Percentiles rank a stretch among this genome's conserved stretches.
Conservation (phyloP, 2,113 vertebrate genomes). For the Sorex araneus region DNA sequence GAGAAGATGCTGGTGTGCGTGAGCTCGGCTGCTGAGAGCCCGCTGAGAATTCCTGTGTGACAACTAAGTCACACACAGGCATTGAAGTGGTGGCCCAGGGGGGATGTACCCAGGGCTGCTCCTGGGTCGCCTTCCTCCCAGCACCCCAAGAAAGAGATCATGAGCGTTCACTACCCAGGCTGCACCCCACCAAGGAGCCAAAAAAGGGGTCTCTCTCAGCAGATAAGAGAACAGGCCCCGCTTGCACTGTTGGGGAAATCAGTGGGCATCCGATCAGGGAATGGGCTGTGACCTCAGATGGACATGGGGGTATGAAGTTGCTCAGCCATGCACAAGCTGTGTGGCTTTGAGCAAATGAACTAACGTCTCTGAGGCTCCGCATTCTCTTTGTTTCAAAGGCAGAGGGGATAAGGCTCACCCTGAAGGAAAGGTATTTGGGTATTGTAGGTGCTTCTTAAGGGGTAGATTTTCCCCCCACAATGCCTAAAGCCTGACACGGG, state of each 20-base stretch:
- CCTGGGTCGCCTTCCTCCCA: not conserved
- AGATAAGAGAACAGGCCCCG: not conserved
- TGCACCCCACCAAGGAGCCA: accelerated
- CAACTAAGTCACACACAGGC: not conserved
- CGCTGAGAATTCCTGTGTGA: not conserved
- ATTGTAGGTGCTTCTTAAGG: not conserved
- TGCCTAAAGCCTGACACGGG: not conserved
- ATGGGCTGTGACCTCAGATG: not conserved
- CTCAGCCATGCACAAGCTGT: not conserved
- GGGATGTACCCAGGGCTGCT: too few relatives aligned
- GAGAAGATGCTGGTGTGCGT: too few relatives aligned
- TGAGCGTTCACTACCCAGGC: too few relatives aligned
- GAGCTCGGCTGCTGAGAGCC: not conserved
- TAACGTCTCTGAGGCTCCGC: not conserved
- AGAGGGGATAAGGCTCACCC: not conserved
- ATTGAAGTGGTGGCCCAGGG: not conserved
- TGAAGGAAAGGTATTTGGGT: not conserved
- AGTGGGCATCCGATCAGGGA: not conserved
- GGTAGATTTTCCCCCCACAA: not conserved
- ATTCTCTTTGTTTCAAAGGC: not conserved
- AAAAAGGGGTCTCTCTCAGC: not conserved
- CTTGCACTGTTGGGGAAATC: not conserved
- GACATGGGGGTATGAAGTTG: not conserved
- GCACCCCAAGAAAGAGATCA: not conserved
- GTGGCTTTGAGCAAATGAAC: not conserved